Base-by-base conservation (phyloP, 2,797 vertebrate species). In the Hemibagrus guttatus region DNA sequence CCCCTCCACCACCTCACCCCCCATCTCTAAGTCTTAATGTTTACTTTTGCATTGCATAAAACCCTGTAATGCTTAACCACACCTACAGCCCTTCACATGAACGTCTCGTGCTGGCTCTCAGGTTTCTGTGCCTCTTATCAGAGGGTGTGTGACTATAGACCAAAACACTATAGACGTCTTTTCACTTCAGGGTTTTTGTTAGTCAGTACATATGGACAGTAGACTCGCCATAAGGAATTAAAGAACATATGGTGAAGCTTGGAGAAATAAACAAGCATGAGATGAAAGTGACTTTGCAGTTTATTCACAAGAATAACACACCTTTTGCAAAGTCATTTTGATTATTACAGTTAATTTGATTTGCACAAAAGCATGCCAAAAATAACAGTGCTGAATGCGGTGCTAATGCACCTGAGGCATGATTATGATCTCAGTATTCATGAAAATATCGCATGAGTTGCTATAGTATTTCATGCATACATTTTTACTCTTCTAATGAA, bases 61-160 rank as follows among this genome's bases (percentile, higher is more conserved):
- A 13, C 46, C 46, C 11, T n/a, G 9, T 17, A 17, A 19, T 2
- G 61, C 11, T 9, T 42, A 35, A 0, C 17, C 76, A 35, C 35
- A 46, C 59, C 7, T 7, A 19, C 59, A n/a, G 14, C 23, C 14
- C 1, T 81, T 16, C 23, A 42, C 78, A 17, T 58, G 13, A 81
- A 42, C 6, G 14, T 39, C 31, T 42, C 14, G 26, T 83, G 61
- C 79, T 87, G 69, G 46, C 49, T 83, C 88, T 72, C 82, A 88
- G 54, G 39, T 85, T 81, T 81, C 83, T 89, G 90, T 94, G 91
- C 92, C 94, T 93, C 91, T 91, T 75, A 94, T 95, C 95, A 95
- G 94, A 94, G 95, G 95, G 94, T 96, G 95, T 92, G 90, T 90
- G 79, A 94, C 95, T 96, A 95, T 96, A 95, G 95, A 95, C 92